A percentile compares a stretch with the other conserved stretches of the same genome.
These are phyloP conservation scores for Zeus faber DNA, from an alignment of 2,113 vertebrate species.

Conservation along the genomic window DNA sequence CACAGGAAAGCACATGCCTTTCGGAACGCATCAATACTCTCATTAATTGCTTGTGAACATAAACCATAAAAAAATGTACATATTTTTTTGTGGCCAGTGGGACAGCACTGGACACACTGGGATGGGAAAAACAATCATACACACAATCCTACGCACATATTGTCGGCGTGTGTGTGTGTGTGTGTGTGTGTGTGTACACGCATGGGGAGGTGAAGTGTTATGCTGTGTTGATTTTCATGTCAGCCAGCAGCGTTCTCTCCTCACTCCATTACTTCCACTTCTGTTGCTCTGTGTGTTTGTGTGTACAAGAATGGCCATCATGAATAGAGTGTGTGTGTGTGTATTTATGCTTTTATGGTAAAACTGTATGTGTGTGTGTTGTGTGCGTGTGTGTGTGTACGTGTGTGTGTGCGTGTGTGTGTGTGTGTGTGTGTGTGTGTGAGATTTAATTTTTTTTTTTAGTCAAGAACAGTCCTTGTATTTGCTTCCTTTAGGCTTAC, in stretches of 20 bases:
- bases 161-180: not conserved
- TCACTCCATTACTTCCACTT: slow-evolving; percentile 64
- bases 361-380: too few species aligned
- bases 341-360: too few species aligned
- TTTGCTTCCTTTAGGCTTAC: slow-evolving; percentile 31
- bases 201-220: slow-evolving; percentile 52
- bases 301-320: too few species aligned
- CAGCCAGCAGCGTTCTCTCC: slow-evolving; percentile 56
- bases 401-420: slow-evolving; percentile 18
- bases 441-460: slow-evolving; percentile 15
- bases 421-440: not conserved
- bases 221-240: slow-evolving; percentile 63
- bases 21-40: too few species aligned
- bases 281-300: slow-evolving; percentile 35
- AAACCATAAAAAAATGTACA: too few species aligned
- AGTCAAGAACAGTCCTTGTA: slow-evolving; percentile 32
- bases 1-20: too few species aligned
- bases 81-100: slow-evolving; percentile 23
- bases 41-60: too few species aligned
- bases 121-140: not conserved
- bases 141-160: too few species aligned
- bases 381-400: too few species aligned
- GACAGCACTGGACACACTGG: slow-evolving; percentile 45
- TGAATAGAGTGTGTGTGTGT: too few species aligned
- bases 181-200: slow-evolving; percentile 10